A percentile compares a stretch with the other conserved stretches of the same genome.
Evolutionary conservation across 2,113 vertebrate genomes (phyloP).

Genomic region (Upupa epops): DNA sequence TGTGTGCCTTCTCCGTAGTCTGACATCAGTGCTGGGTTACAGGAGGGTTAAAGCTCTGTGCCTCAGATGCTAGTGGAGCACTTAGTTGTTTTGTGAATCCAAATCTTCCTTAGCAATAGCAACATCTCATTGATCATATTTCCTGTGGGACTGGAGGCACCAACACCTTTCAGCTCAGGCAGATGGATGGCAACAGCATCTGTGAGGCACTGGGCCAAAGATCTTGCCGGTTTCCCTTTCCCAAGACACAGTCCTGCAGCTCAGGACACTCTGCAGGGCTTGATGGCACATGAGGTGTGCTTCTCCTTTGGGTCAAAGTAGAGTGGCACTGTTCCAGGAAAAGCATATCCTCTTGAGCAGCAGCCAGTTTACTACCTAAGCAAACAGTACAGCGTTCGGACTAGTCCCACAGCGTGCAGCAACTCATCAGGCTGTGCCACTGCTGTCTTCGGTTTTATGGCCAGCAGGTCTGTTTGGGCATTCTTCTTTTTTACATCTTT

Average conservation of each 20-base stretch:
- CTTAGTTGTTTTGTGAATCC: background rate
- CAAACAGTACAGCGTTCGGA: background rate
- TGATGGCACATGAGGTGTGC: background rate
- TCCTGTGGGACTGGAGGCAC: background rate
- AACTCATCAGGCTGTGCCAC: background rate
- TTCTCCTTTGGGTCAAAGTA: background rate
- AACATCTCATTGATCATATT: background rate
- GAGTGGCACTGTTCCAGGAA: background rate
- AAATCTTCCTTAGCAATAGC: background rate
- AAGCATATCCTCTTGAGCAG: background rate
- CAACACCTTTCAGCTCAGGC: background rate
- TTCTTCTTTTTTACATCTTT: background rate
- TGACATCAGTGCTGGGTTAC: background rate
- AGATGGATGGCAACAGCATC: no score
- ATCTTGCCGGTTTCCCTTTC: background rate
- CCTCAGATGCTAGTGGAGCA: background rate
- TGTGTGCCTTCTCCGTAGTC: accelerated
- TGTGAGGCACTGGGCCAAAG: background rate
- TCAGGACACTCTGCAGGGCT: background rate
- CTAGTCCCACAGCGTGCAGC: background rate
- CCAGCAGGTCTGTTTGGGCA: background rate
- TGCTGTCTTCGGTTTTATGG: background rate
- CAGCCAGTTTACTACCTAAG: background rate
- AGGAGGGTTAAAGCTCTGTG: background rate
- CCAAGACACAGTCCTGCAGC: background rate